phyloP scores from a whole-genome alignment of 2,113 vertebrate species.

The Semnopithecus entellus region DNA sequence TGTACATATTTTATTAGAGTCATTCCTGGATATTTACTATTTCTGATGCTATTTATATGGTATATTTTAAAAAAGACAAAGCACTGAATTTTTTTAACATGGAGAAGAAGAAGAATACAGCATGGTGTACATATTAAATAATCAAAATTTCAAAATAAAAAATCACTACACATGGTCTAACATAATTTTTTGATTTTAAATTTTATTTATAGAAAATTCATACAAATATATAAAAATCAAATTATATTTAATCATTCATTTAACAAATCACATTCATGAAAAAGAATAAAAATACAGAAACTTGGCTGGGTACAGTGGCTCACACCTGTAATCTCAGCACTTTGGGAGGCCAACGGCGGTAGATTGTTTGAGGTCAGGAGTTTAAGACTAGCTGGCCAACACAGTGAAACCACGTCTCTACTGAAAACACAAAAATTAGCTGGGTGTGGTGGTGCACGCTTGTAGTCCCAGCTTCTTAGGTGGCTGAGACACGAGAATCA shows the following conservation, averaged over 20 bases:
- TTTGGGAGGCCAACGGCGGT: too few species aligned
- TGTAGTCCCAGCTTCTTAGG: too few species aligned
- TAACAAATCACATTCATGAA: slow-evolving; percentile 19
- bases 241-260: background rate
- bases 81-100: background rate
- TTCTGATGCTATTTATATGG: background rate
- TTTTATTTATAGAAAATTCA: slow-evolving; percentile 19
- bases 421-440: too few species aligned
- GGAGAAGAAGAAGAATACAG: background rate
- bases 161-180: background rate
- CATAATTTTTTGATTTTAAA: slow-evolving; percentile 28
- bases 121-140: background rate
- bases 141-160: slow-evolving; percentile 27
- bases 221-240: slow-evolving; percentile 39
- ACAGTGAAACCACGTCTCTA: too few species aligned
- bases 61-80: background rate
- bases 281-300: background rate
- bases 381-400: too few species aligned
- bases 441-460: too few species aligned
- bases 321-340: too few species aligned
- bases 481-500: too few species aligned
- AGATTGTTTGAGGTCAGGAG: too few species aligned
- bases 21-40: background rate
- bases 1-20: background rate
- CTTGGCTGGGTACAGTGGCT: background rate